These are phyloP conservation scores for Zenarchopterus dispar DNA, from an alignment of 2,797 vertebrate species.

Conservation along the genomic window DNA sequence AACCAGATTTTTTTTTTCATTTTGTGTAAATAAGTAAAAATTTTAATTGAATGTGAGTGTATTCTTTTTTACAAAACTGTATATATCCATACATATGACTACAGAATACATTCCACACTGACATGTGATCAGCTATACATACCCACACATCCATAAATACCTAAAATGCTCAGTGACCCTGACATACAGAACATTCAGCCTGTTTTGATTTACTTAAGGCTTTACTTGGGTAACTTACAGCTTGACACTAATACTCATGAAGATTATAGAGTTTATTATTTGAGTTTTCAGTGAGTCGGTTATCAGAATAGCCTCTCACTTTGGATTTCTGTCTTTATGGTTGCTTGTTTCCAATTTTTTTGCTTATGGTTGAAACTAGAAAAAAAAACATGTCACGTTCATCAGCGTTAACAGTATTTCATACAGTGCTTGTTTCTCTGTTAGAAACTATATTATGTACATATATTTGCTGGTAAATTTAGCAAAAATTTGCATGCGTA, in stretches of 20 bases:
- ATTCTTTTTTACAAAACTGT: background rate
- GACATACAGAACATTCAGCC: constrained; percentile 3
- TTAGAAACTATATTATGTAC: background rate
- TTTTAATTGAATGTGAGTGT: too few relatives aligned
- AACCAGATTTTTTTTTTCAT: too few relatives aligned
- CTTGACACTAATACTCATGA: too few relatives aligned
- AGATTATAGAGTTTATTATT: constrained; percentile 34
- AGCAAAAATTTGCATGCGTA: background rate
- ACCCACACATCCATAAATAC: background rate
- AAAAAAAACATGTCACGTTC: background rate
- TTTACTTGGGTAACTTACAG: too few relatives aligned
- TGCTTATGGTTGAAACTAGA: background rate
- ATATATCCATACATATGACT: background rate
- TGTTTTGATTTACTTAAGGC: constrained; percentile 2
- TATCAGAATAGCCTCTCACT: too few relatives aligned
- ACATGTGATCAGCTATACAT: constrained; percentile 19
- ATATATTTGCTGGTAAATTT: constrained; percentile 2
- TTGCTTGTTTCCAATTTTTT: constrained; percentile 16
- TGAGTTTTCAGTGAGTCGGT: too few relatives aligned
- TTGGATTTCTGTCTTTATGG: too few relatives aligned
- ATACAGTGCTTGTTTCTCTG: background rate
- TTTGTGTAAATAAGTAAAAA: too few relatives aligned
- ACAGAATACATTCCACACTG: too few relatives aligned
- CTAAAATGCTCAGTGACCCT: constrained; percentile 6
- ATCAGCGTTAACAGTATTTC: too few relatives aligned